These are phyloP conservation scores for Marmota monax DNA, from an alignment of 2,113 vertebrate species.

Conservation along the genomic window DNA sequence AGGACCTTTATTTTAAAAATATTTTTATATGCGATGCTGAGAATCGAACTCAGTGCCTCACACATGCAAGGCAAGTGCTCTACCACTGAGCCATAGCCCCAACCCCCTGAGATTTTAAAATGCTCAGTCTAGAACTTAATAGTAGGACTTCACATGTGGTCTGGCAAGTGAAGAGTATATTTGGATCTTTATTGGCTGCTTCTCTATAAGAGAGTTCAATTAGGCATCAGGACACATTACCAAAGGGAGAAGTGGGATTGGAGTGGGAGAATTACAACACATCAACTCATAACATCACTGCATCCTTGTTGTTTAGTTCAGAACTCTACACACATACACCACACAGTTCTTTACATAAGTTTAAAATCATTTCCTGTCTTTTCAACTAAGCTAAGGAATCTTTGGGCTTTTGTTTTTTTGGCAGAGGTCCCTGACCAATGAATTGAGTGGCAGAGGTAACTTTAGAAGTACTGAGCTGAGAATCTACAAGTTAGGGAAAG, in stretches of 20 bases:
- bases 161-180: background rate
- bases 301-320: background rate
- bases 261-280: background rate
- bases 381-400: background rate
- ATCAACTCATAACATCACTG: background rate
- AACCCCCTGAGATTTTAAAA: background rate
- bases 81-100: too few species aligned
- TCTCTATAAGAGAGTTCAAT: background rate
- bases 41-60: too few species aligned
- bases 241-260: background rate
- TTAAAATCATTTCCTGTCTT: background rate
- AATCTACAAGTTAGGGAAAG: background rate
- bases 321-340: background rate
- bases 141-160: background rate
- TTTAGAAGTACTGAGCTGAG: background rate
- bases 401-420: background rate
- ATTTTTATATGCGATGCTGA: too few species aligned
- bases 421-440: background rate
- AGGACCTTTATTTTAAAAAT: too few species aligned
- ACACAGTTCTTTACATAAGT: background rate
- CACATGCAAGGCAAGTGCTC: too few species aligned
- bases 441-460: background rate
- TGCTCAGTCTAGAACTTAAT: background rate
- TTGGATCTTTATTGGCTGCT: background rate
- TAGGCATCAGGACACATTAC: background rate